Conservation (phyloP, 2,888 invertebrate genomes). For the Vandiemenella viatica region DNA sequence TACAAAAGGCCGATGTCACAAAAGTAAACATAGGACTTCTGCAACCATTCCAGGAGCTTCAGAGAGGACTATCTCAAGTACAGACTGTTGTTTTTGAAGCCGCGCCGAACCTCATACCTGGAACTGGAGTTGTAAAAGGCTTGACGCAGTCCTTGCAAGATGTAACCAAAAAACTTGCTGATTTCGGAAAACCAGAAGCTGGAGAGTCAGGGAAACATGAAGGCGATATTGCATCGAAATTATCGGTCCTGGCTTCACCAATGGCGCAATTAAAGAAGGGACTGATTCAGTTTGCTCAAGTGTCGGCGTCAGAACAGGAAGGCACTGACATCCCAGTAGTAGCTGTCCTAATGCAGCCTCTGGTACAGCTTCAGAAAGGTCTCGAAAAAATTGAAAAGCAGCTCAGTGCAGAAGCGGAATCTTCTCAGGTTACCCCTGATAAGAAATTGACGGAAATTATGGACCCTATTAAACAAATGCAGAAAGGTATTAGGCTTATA, state of each 20-base stretch:
- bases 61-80: slow-evolving; percentile 1
- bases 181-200: too few species aligned
- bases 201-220: too few species aligned
- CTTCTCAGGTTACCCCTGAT: background rate
- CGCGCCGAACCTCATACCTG: background rate
- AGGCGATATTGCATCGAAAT: too few species aligned
- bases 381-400: background rate
- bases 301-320: background rate
- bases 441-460: background rate
- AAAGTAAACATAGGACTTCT: background rate
- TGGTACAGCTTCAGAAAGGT: slow-evolving; percentile 10
- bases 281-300: background rate
- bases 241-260: too few species aligned
- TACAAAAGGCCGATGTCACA: background rate
- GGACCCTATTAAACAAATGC: slow-evolving; percentile 34
- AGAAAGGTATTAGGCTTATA: slow-evolving; percentile 30
- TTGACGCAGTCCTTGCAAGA: slow-evolving; percentile 16
- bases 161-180: background rate
- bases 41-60: slow-evolving; percentile 6
- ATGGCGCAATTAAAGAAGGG: too few species aligned
- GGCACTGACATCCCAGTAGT: background rate
- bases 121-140: slow-evolving; percentile 11
- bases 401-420: background rate
- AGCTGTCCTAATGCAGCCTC: slow-evolving; percentile 4
- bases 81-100: slow-evolving; percentile 2